These are phyloP conservation scores for Orchesellides sinensis DNA, from an alignment of 2,888 invertebrate genomes.

Conservation along the genomic window DNA sequence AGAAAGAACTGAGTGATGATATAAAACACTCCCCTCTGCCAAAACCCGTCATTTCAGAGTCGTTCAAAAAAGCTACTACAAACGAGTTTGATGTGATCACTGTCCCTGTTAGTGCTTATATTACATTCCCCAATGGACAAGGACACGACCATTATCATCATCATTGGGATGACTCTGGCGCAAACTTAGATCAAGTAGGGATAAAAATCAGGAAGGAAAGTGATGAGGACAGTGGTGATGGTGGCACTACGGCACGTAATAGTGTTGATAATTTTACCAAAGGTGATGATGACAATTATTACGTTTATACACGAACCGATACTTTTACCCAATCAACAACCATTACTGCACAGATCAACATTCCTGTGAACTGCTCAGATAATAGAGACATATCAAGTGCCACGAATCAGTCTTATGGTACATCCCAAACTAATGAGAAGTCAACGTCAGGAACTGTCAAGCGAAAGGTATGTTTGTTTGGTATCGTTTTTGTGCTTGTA, in stretches of 20 bases:
- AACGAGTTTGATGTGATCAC: constrained; percentile 33
- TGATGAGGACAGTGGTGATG: constrained; percentile 25
- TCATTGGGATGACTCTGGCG: neutral
- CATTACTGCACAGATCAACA: constrained; percentile 35
- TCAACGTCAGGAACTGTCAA: neutral
- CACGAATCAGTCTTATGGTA: neutral
- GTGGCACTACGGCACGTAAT: neutral
- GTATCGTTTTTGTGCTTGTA: neutral
- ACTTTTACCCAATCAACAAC: constrained; percentile 6
- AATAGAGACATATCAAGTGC: constrained; percentile 8
- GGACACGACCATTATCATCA: constrained; percentile 30
- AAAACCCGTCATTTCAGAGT: neutral
- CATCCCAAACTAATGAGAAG: neutral
- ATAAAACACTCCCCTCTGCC: constrained; percentile 18
- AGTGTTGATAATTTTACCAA: constrained; percentile 10
- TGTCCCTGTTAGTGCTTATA: constrained; percentile 50
- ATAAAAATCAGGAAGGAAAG: constrained; percentile 29
- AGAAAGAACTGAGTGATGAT: constrained; percentile 38
- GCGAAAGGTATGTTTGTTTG: neutral
- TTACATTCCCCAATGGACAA: constrained; percentile 34
- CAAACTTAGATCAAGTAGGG: constrained; percentile 10
- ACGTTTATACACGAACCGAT: too few relatives aligned
- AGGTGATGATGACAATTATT: constrained; percentile 37
- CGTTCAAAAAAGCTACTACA: constrained; percentile 4
- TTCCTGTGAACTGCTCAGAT: constrained; percentile 52